A percentile compares a stretch with the other conserved stretches of the same genome.
Evolutionary conservation across 1,140 invertebrate genomes (phyloP).

Genomic region (Holotrichia oblita): DNA sequence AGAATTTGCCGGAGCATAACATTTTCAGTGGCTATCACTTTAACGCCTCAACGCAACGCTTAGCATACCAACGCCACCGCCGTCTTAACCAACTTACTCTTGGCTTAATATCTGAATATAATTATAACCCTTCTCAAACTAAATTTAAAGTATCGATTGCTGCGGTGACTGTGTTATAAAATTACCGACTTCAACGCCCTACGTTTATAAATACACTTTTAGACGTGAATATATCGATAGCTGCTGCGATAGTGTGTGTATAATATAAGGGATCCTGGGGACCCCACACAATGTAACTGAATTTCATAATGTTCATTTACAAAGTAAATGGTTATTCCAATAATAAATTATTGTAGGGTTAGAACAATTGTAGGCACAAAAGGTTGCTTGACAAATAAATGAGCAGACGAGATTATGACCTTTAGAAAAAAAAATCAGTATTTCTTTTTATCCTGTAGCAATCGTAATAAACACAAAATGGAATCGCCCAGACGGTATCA

Average conservation of each 20-base stretch:
- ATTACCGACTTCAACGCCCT: background rate
- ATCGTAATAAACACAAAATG: too few species aligned
- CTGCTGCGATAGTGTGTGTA: slow-evolving; percentile 1
- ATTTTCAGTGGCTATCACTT: slow-evolving; percentile 13
- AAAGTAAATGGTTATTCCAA: too few species aligned
- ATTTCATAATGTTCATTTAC: background rate
- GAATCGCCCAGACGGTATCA: too few species aligned
- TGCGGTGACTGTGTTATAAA: background rate
- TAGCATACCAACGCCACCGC: too few species aligned
- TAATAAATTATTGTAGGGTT: too few species aligned
- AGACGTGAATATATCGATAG: background rate
- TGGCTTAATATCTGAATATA: slow-evolving; percentile 13
- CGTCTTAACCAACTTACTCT: slow-evolving; percentile 18
- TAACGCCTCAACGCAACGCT: background rate
- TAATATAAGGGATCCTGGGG: background rate
- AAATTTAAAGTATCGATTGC: slow-evolving; percentile 33
- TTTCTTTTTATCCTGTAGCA: too few species aligned
- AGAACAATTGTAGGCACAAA: too few species aligned
- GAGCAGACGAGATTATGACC: too few species aligned
- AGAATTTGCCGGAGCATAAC: slow-evolving; percentile 17
- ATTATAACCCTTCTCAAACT: slow-evolving; percentile 33
- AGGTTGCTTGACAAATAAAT: too few species aligned
- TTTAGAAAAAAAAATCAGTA: too few species aligned
- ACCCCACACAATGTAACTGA: background rate
- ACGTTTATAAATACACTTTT: background rate